Conservation (phyloP, 2,113 vertebrate species). For the Suncus etruscus region DNA sequence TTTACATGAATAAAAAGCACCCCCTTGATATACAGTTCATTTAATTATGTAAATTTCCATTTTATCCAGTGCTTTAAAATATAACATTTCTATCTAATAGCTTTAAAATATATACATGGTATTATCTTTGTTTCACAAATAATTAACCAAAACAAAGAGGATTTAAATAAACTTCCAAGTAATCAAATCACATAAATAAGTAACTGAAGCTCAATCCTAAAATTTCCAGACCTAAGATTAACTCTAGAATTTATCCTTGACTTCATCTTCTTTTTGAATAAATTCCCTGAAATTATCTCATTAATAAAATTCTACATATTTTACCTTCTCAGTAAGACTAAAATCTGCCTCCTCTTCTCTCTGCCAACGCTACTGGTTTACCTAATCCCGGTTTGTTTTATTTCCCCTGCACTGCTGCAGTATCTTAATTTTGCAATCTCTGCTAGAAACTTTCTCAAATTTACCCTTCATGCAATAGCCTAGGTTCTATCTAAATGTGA, state of each 20-base stretch:
- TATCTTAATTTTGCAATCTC: neutral
- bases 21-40: neutral
- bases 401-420: neutral
- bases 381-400: neutral
- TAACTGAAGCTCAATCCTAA: neutral
- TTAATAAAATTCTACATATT: neutral
- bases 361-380: neutral
- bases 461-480: neutral
- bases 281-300: neutral
- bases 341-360: conserved; percentile 3
- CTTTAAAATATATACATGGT: neutral
- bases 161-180: conserved; percentile 24
- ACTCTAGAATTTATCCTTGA: conserved; percentile 11
- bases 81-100: neutral
- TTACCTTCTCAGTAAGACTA: neutral
- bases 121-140: neutral
- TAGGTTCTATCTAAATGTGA: conserved; percentile 19
- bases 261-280: neutral
- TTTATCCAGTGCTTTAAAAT: neutral
- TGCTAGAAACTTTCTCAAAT: neutral
- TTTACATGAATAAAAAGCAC: neutral
- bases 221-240: neutral
- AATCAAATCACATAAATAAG: conserved; percentile 4
- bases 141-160: neutral
- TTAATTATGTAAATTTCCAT: conserved; percentile 2